These are phyloP conservation scores for Siniperca undulata DNA, from an alignment of 2,797 vertebrate species.

Conservation along the genomic window DNA sequence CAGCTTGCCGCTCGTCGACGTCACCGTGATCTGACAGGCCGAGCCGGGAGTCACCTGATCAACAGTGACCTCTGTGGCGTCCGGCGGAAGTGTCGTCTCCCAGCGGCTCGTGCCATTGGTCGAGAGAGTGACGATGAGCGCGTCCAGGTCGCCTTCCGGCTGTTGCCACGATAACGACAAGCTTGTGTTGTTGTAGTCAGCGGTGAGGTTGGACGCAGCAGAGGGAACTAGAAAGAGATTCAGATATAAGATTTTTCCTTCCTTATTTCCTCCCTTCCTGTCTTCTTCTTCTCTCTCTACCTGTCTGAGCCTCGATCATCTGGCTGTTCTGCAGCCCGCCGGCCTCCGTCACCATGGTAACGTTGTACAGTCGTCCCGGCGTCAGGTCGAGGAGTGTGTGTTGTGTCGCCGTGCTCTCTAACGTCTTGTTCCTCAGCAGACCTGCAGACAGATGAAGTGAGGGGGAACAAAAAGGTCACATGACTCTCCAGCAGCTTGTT, in stretches of 20 bases:
- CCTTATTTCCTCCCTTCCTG: background rate
- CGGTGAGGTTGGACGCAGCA: constrained; percentile 65
- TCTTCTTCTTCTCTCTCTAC: constrained; percentile 71
- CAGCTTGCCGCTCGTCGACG: constrained; percentile 85
- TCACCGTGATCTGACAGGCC: constrained; percentile 86
- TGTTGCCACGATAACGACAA: constrained; percentile 78
- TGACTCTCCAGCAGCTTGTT: background rate
- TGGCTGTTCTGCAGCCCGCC: constrained; percentile 82
- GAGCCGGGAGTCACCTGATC: constrained; percentile 87
- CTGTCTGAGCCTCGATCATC: constrained; percentile 84
- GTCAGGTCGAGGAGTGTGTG: constrained; percentile 81
- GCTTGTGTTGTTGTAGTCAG: constrained; percentile 21
- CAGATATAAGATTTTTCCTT: background rate
- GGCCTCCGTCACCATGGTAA: constrained; percentile 89
- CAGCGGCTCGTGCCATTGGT: constrained; percentile 75
- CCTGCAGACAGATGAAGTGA: constrained; percentile 27
- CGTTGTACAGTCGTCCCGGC: constrained; percentile 88
- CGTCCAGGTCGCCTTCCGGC: constrained; percentile 75
- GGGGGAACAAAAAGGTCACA: background rate
- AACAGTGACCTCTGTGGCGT: constrained; percentile 79
- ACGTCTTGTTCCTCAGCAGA: constrained; percentile 73
- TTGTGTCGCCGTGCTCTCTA: constrained; percentile 81
- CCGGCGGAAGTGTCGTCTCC: constrained; percentile 75
- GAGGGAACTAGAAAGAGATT: constrained; percentile 71
- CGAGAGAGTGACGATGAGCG: constrained; percentile 72